These are phyloP conservation scores for Danionella dracula DNA, from an alignment of 2,797 vertebrate genomes.

Conservation along the genomic window DNA sequence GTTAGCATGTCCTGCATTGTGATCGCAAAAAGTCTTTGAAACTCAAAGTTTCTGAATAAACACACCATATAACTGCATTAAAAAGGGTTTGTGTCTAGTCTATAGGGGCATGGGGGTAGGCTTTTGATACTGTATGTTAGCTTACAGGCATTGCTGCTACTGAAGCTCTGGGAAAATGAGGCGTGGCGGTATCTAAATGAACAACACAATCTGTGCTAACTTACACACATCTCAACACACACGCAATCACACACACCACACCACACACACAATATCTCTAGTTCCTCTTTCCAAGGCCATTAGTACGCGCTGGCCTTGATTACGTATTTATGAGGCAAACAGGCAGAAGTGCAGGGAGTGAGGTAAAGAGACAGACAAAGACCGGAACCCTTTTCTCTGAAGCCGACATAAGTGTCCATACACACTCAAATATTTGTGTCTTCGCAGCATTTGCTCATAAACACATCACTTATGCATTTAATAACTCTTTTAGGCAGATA, in stretches of 20 bases:
- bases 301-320: slow-evolving; percentile 65
- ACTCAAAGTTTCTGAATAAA: not conserved
- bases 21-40: not conserved
- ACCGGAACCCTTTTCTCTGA: slow-evolving; percentile 38
- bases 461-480: slow-evolving; percentile 2
- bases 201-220: slow-evolving; percentile 28
- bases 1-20: no score
- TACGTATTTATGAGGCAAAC: slow-evolving; percentile 67
- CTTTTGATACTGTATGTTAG: slow-evolving; percentile 20
- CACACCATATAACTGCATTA: not conserved
- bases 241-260: slow-evolving; percentile 25
- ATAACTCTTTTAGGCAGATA: not conserved
- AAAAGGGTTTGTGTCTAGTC: no score
- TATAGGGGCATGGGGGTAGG: not conserved
- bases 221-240: slow-evolving; percentile 16
- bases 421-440: not conserved
- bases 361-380: slow-evolving; percentile 46
- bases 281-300: slow-evolving; percentile 66
- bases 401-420: slow-evolving; percentile 20
- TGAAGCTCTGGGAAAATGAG: slow-evolving; percentile 19
- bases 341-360: slow-evolving; percentile 54
- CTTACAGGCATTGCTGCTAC: slow-evolving; percentile 2
- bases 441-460: not conserved
- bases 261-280: slow-evolving; percentile 47
- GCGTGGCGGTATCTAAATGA: slow-evolving; percentile 35